phyloP scores from a whole-genome alignment of 1,140 invertebrate genomes.

The Drosophila nasuta region DNA sequence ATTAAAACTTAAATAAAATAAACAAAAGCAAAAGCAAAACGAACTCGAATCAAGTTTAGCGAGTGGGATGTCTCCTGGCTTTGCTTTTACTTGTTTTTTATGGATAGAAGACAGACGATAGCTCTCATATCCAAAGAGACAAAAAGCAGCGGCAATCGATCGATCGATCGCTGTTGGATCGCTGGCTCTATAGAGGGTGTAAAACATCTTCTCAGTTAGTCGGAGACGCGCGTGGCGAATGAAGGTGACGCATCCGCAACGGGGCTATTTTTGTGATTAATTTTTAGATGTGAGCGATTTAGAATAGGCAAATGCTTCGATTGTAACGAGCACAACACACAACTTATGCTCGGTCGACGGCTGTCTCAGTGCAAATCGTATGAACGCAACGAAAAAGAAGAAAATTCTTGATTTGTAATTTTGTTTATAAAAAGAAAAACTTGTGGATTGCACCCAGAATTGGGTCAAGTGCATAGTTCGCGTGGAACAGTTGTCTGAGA shows the following conservation, averaged over 20 bases:
- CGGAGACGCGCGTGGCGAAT: slow-evolving; percentile 40
- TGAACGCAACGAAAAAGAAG: background rate
- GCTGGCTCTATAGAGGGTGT: slow-evolving; percentile 27
- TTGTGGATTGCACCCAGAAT: slow-evolving; percentile 7
- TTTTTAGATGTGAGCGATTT: slow-evolving; percentile 20
- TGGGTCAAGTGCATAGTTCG: slow-evolving; percentile 69
- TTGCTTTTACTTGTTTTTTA: slow-evolving; percentile 47
- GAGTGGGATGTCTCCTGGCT: slow-evolving; percentile 17
- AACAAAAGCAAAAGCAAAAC: slow-evolving; percentile 41
- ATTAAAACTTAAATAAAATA: slow-evolving; percentile 38
- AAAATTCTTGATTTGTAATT: background rate
- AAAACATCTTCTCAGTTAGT: slow-evolving; percentile 60
- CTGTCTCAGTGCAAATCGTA: slow-evolving; percentile 3
- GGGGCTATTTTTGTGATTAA: slow-evolving; percentile 67
- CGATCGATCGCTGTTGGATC: slow-evolving; percentile 60
- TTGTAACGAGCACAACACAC: slow-evolving; percentile 14
- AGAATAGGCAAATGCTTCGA: slow-evolving; percentile 28
- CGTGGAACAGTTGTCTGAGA: slow-evolving; percentile 23
- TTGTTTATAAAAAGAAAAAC: background rate
- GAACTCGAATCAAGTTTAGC: slow-evolving; percentile 42
- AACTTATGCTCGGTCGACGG: slow-evolving; percentile 6
- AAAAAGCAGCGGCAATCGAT: slow-evolving; percentile 46
- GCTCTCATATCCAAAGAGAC: slow-evolving; percentile 41
- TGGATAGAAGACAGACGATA: slow-evolving; percentile 21
- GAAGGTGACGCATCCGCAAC: slow-evolving; percentile 58